Evolutionary conservation across 92 coral and sea anemone genomes (phyloP), one percentile per base, ranked within the genome.

Genomic region (Phymanthus crucifer): DNA sequence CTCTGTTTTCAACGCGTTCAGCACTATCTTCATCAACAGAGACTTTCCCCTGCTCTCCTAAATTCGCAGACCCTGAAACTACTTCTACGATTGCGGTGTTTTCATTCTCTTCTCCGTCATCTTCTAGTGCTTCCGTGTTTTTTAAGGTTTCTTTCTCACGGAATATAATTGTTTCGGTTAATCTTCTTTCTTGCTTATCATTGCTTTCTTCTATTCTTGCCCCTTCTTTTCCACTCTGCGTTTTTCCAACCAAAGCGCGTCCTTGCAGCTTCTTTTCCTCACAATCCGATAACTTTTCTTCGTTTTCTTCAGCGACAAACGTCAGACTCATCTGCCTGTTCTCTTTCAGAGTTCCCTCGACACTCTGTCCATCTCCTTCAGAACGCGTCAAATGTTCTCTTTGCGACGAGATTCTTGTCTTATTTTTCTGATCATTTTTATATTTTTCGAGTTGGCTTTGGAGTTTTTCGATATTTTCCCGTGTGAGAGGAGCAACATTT

Each of bases 291-390:
- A n/a, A 24, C 37, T 66, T 47, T n/a, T 68, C 58, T 40, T 24
- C 48, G 5, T 23, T 26, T 38, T 67, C 75, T 46, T 37, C 74
- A 48, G 9, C 72, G 14, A 47, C 10, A 37, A 7, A 67, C 27
- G 50, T 35, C 11, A 47, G 69, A 46, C 46, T 65, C 83, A 68
- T 78, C 31, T 45, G 38, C 24, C 69, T 40, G 40, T 32, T 14
- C 21, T 76, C 86, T 31, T 73, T 46, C 23, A 40, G 79, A 0
- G 40, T 40, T 11, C 67, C 80, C 43, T 82, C 71, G 57, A 75
- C 80, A 52, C 92, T 89, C 27, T 89, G 74, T 33, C 92, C 92
- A 81, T 89, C 92, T 38, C 92, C 92, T 37, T 80, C 89, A 3
- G 92, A 85, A 29, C 84, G 80, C 36, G 72, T 57, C 7, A 36